phyloP scores from a whole-genome alignment of 53 echinoderm and acorn worm species.

The Apostichopus leukothele region DNA sequence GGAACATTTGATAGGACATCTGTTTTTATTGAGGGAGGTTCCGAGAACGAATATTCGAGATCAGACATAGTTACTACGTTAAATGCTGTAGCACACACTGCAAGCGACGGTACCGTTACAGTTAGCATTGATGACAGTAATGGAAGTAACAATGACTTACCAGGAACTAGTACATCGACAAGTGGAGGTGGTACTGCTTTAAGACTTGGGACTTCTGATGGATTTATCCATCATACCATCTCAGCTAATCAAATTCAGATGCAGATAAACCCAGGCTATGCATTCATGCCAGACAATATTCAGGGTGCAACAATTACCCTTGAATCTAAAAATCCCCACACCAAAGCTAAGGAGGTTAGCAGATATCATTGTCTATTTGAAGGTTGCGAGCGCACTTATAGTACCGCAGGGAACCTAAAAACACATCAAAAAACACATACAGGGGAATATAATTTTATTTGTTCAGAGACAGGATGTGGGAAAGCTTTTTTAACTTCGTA shows the following conservation, averaged over 20 bases:
- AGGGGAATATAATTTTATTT: slow-evolving; percentile 90
- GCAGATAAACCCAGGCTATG: slow-evolving; percentile 65
- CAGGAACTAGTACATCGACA: slow-evolving; percentile 2
- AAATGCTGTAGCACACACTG: not conserved
- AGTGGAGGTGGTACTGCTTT: not conserved
- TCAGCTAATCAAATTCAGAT: slow-evolving; percentile 91
- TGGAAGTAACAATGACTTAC: not conserved
- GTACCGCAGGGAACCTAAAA: slow-evolving; percentile 92
- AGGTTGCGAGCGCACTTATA: slow-evolving; percentile 82
- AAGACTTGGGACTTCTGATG: slow-evolving; percentile 54
- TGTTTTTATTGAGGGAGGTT: slow-evolving; percentile 58
- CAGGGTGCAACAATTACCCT: slow-evolving; percentile 91
- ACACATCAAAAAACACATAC: slow-evolving; percentile 95
- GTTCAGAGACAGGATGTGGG: slow-evolving; percentile 88
- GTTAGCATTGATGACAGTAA: slow-evolving; percentile 1
- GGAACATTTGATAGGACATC: slow-evolving; percentile 59
- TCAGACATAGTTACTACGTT: not conserved
- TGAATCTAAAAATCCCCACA: slow-evolving; percentile 83
- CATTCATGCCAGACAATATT: slow-evolving; percentile 71
- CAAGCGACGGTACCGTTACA: slow-evolving; percentile 25
- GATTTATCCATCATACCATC: slow-evolving; percentile 93
- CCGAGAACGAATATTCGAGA: not conserved
- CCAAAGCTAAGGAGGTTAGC: slow-evolving; percentile 79
- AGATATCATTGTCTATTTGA: slow-evolving; percentile 82
- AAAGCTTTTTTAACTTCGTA: slow-evolving; percentile 97